Evolutionary conservation across 2,888 invertebrate genomes (phyloP).

Genomic region (Tiliacea aurago): DNA sequence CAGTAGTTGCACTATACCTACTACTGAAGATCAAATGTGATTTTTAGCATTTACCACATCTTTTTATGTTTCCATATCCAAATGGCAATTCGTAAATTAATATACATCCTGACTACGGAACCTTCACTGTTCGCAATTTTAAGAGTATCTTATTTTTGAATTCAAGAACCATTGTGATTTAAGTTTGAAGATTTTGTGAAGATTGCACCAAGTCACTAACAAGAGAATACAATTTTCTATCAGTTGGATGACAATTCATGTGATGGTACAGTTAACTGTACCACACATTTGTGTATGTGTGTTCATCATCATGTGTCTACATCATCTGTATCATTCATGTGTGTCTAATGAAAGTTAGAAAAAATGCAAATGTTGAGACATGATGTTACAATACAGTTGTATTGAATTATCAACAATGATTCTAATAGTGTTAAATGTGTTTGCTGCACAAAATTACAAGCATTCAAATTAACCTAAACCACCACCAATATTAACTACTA

Average conservation of each 20-base stretch:
- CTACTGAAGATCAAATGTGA: background rate
- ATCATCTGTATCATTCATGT: background rate
- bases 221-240: background rate
- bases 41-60: background rate
- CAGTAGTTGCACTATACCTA: background rate
- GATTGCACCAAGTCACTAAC: background rate
- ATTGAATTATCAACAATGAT: conserved; percentile 28
- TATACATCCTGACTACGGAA: background rate
- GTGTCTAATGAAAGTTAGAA: background rate
- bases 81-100: too few relatives aligned
- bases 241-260: conserved; percentile 1
- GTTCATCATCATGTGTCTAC: background rate
- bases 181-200: background rate
- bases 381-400: conserved; percentile 2
- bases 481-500: background rate
- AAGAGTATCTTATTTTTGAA: background rate
- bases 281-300: background rate
- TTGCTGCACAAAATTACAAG: background rate
- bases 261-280: background rate
- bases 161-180: background rate
- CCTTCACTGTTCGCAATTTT: background rate
- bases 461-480: background rate
- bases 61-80: background rate
- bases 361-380: conserved; percentile 10
- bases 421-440: conserved; percentile 48